Base-by-base conservation (phyloP, 1,140 invertebrate genomes). In the Drosophila nigrodunni region DNA sequence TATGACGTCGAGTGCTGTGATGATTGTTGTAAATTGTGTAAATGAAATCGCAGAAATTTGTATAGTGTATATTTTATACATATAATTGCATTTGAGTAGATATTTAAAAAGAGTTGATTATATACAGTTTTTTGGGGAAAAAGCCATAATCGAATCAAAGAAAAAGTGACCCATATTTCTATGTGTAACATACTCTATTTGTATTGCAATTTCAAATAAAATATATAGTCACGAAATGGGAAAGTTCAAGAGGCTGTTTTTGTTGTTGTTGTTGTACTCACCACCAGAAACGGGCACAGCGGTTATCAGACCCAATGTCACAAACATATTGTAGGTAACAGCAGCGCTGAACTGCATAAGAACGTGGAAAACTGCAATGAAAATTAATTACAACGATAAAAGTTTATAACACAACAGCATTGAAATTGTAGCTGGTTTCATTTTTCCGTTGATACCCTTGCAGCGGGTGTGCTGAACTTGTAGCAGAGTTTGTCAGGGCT, bases 221-320 rank as follows among this genome's bases (percentile, higher is more conserved):
- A 68, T 47, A 41, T 41, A 11, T 41, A 47, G 44, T 79, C 34
- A 52, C 30, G 59, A 41, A 30, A 41, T 47, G 25, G 25, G 25
- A 5, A 60, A 47, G 25, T 60, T 70, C 8, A 46, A 58, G 54
- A 39, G 52, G 44, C 15, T 15, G 15, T 15, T 15, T 0, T 15
- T 15, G 15, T 44, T 37, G 59, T 18, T 34, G 44, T 37, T 55
- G n/a, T 68, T 54, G 46, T 80, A 87, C 91, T 94, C 93, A 98
- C 98, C 96, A 93, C 97, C 97, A 66, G 97, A 98, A 66, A 98
- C 95, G 59, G 97, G 97, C 80, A 98, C 97, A 49, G 97, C 96
- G 55, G 97, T 96, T 74, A 98, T 97, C 64, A 98, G 94, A 78
- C 97, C 97, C 52, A 98, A 94, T 21, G 97, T 98, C 44, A 98